Evolutionary conservation across 2,888 invertebrate genomes (phyloP).

Genomic region (Uloborus plumipes): DNA sequence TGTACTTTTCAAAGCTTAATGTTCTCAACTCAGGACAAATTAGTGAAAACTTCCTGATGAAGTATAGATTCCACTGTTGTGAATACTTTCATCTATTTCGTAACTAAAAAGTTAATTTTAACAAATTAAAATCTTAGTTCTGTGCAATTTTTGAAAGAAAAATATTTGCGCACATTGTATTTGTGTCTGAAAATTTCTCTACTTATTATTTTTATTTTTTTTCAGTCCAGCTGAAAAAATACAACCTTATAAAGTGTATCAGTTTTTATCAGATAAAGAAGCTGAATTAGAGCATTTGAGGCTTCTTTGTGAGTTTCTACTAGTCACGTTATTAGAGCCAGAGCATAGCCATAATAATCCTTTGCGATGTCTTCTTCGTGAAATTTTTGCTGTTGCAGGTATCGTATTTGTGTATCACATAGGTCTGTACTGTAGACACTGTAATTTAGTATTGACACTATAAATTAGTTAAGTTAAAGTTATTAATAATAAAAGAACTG

Average conservation of each 20-base stretch:
- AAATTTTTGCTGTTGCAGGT: conserved; percentile 89
- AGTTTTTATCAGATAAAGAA: conserved; percentile 78
- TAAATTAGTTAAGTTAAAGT: no score
- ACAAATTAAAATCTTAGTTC: no score
- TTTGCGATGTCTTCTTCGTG: conserved; percentile 83
- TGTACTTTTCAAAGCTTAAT: no score
- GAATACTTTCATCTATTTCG: background rate
- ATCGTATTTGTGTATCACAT: conserved; percentile 66
- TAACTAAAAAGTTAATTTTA: no score
- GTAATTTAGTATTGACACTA: no score
- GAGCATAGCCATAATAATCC: conserved; percentile 82
- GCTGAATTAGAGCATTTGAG: conserved; percentile 85
- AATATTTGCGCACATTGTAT: no score
- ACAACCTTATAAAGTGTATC: conserved; percentile 45
- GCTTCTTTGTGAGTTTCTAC: conserved; percentile 84
- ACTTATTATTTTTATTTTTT: background rate
- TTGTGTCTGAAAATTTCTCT: no score
- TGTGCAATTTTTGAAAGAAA: no score
- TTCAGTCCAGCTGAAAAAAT: conserved; percentile 50
- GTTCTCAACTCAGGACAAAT: no score
- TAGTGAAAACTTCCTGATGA: no score
- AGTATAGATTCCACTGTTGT: background rate
- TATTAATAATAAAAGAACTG: no score
- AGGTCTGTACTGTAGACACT: no score
- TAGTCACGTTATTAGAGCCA: conserved; percentile 85